Percentiles rank a stretch among this genome's conserved stretches.
These are phyloP conservation scores for Heliothis subflexa DNA, from an alignment of 1,140 invertebrate species.

Conservation along the genomic window DNA sequence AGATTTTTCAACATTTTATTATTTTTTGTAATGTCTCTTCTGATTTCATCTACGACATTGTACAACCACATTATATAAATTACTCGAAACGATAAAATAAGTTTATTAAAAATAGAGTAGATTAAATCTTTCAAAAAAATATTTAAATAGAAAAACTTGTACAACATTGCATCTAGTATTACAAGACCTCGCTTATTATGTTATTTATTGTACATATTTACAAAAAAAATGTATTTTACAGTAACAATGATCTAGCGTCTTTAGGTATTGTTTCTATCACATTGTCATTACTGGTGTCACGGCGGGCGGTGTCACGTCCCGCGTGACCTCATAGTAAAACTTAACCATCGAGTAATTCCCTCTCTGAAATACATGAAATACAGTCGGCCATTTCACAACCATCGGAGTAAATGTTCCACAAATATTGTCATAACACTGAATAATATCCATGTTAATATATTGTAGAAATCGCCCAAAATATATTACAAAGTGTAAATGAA, in stretches of 20 bases:
- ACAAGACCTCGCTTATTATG: constrained; percentile 80
- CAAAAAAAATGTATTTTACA: constrained; percentile 83
- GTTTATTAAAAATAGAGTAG: constrained; percentile 84
- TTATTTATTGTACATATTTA: constrained; percentile 86
- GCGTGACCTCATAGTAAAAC: constrained; percentile 44
- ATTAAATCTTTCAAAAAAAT: constrained; percentile 86
- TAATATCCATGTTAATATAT: constrained; percentile 43
- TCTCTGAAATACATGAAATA: constrained; percentile 35
- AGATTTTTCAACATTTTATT: constrained; percentile 83
- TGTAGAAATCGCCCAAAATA: constrained; percentile 35
- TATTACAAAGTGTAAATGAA: constrained; percentile 42
- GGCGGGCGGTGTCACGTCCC: constrained; percentile 49
- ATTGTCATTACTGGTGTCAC: constrained; percentile 64
- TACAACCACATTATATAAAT: constrained; percentile 86
- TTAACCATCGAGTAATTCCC: constrained; percentile 42
- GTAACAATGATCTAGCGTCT: constrained; percentile 85
- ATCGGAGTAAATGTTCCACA: constrained; percentile 31
- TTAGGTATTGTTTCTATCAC: constrained; percentile 85
- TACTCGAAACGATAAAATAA: constrained; percentile 86
- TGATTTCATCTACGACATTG: constrained; percentile 81
- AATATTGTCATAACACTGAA: constrained; percentile 49
- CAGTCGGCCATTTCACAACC: constrained; percentile 53
- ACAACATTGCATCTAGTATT: constrained; percentile 86
- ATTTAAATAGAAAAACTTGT: constrained; percentile 85
- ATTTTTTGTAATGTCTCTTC: constrained; percentile 82